Conservation (phyloP, 92 coral and sea anemone species). For the Epizoanthus ramosus region DNA sequence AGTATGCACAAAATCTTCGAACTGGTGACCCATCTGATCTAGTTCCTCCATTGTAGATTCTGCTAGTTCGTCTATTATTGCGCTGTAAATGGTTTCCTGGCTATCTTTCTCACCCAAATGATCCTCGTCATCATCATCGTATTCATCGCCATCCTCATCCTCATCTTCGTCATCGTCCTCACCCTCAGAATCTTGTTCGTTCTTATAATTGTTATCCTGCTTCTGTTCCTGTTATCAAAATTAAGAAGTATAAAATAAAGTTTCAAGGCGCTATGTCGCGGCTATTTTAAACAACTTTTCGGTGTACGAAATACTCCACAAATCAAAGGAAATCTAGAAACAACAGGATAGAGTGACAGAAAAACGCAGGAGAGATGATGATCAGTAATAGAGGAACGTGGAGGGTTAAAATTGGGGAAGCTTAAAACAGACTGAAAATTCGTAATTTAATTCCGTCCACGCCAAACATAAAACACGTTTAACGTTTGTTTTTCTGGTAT, state of each 20-base stretch:
- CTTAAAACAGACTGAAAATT: no score
- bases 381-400: no score
- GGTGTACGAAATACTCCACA: no score
- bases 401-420: no score
- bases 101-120: background rate
- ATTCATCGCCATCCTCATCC: background rate
- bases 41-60: background rate
- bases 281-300: no score
- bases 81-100: conserved; percentile 5
- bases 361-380: no score
- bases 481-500: no score
- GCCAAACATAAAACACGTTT: no score
- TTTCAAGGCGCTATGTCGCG: no score
- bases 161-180: background rate
- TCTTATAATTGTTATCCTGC: background rate
- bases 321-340: no score
- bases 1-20: conserved; percentile 2
- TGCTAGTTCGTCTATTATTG: conserved; percentile 35
- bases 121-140: background rate
- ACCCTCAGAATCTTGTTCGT: background rate
- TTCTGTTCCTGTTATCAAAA: background rate
- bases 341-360: no score
- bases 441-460: no score
- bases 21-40: conserved; percentile 13
- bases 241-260: background rate